Conservation (phyloP, 2,113 vertebrate genomes). For the Elachura formosa region DNA sequence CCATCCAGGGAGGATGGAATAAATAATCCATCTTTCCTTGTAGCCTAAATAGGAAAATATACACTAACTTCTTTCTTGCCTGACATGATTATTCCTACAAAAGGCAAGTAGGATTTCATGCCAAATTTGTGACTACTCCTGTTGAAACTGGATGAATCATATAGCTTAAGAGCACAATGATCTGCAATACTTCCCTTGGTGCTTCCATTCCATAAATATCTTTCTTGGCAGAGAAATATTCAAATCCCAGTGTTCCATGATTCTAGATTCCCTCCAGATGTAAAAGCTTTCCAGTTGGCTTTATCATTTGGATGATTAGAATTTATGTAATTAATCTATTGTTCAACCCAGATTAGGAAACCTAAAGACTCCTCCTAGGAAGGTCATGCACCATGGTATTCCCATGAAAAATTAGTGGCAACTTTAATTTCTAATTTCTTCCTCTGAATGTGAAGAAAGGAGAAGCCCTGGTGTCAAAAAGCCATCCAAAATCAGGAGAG, state of each 20-base stretch:
- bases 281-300: neutral
- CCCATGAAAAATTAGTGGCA: neutral
- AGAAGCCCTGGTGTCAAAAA: conserved; percentile 70
- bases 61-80: neutral
- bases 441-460: conserved; percentile 70
- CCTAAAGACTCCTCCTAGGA: neutral
- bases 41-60: neutral
- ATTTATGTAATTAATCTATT: neutral
- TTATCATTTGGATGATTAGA: neutral
- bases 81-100: neutral
- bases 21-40: neutral
- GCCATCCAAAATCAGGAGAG: conserved; percentile 66
- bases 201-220: neutral
- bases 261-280: neutral
- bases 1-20: neutral
- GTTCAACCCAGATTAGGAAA: neutral
- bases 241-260: neutral
- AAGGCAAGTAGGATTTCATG: neutral
- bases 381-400: neutral
- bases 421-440: neutral
- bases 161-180: neutral
- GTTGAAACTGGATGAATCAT: neutral
- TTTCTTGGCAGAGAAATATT: neutral
- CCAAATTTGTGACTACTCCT: neutral
- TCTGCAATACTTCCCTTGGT: neutral